Evolutionary conservation across 2,888 invertebrate species (phyloP), one percentile per base, ranked within the genome.

Genomic region (Pollenia angustigena): DNA sequence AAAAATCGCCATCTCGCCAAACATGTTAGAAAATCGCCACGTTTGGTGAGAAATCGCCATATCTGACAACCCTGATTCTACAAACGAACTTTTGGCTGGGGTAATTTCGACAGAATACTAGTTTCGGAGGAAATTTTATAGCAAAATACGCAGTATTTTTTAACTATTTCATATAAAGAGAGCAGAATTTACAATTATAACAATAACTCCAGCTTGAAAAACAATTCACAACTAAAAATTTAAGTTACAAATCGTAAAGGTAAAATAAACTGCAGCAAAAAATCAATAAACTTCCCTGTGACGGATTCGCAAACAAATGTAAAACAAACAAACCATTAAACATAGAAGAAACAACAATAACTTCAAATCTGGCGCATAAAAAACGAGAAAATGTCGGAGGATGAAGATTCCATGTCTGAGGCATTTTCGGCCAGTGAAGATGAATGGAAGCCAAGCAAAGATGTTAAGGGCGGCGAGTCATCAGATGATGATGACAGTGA

Each of bases 371-470:
- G 81, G 60, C 54, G 50, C 66, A 68, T 46, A 76, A 81, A 44
- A 62, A 52, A 8, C 23, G 1, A 18, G n/a, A 76, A 84, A 60
- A 93, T 93, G 93, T 92, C 92, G 2, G 92, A 92, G 81, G 92
- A 92, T 66, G 93, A 92, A 64, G 91, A 92, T n/a, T 91, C 91
- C 18, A 89, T 91, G 83, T 90, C 91, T 7, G 92, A 91, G 62
- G 93, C 92, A 71, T 93, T 93, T 89, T 93, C 93, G 1, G 93
- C 92, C 12, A 93, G 93, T 85, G 91, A 92, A 82, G 93, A 93
- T 87, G 93, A 93, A 86, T 93, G 93, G 83, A 93, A 92, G 90
- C 91, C 91, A 48, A 92, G 91, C 7, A 90, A 85, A 10, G 91
- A 89, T 84, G 90, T 85, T 87, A 88, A 32, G 46, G 81, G 90